Conservation (phyloP, 2,888 invertebrate genomes). For the Tenthredo mesomela region DNA sequence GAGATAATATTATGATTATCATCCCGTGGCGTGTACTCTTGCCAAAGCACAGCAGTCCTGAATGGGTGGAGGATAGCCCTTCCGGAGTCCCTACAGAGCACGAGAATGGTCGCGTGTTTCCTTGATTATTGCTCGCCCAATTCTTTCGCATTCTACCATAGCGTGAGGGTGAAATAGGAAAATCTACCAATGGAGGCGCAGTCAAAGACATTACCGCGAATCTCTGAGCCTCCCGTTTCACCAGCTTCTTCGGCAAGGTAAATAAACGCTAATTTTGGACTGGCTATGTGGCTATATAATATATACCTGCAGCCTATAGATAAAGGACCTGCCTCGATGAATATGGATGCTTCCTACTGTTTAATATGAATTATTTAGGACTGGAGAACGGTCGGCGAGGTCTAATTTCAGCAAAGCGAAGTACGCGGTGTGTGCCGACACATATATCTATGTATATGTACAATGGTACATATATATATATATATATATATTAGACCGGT, state of each 20-base stretch:
- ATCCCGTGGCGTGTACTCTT: slow-evolving; percentile 5
- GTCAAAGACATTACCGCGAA: slow-evolving; percentile 41
- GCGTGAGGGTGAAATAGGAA: slow-evolving; percentile 12
- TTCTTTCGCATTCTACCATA: slow-evolving; percentile 33
- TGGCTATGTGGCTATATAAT: slow-evolving; percentile 23
- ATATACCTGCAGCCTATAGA: slow-evolving; percentile 32
- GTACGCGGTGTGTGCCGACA: slow-evolving; percentile 13
- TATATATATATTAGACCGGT: too few relatives aligned
- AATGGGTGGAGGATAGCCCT: slow-evolving; percentile 39
- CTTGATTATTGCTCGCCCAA: slow-evolving; percentile 38
- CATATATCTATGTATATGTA: background rate
- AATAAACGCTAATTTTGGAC: slow-evolving; percentile 39
- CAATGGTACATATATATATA: background rate
- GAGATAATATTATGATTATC: slow-evolving; percentile 30
- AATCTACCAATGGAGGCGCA: slow-evolving; percentile 16
- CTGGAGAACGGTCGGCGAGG: slow-evolving; percentile 7
- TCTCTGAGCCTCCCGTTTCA: slow-evolving; percentile 35
- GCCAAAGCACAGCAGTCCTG: background rate
- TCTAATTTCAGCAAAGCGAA: slow-evolving; percentile 28
- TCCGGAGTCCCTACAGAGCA: slow-evolving; percentile 14
- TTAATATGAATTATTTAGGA: slow-evolving; percentile 50
- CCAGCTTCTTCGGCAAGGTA: slow-evolving; percentile 13
- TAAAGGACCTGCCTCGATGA: slow-evolving; percentile 27
- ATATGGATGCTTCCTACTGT: slow-evolving; percentile 39
- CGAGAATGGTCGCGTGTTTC: slow-evolving; percentile 32